Evolutionary conservation across 23 tunicate genomes (phyloP), one percentile per base, ranked within the genome.

Genomic region (Diplosoma virens): DNA sequence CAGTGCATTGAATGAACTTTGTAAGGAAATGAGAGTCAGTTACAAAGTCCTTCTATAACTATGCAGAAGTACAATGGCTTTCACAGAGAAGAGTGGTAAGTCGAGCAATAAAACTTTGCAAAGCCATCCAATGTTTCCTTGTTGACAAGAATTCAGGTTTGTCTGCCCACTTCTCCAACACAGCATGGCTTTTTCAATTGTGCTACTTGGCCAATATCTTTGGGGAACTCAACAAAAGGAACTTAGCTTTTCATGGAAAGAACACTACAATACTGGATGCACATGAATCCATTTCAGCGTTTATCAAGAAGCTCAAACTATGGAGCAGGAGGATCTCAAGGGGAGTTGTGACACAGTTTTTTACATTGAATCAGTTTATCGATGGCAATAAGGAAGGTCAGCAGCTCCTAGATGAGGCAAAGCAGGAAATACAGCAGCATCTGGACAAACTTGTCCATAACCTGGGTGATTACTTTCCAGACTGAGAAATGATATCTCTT

Each of bases 371-470:
- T 21, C 64, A 56, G 64, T 56, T 56, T 56, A 23, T 56, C 22
- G 64, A 21, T 56, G 64, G 20, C 64, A 56, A n/a, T 23, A 23
- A 56, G 64, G 22, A 56, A 56, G 64, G 22, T 56, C 70, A 63
- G 6, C 35, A 27, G 70, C 35, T 63, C 33, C 35, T 63, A 63
- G 35, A 63, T 63, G 70, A 25, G 70, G 70, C 70, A 63, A 63
- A 63, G 70, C 70, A 27, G 70, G 70, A 63, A 63, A 63, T 56
- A 6, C 64, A 56, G 64, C 24, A 56, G 25, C 64, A 56, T 23
- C 25, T 56, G 64, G 25, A 56, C 70, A 35, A 63, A 63, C 70
- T 26, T 63, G 70, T 63, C 35, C 70, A 63, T 63, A 25, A 63
- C 70, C 70, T 63, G 35, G 70, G 29, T 63, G 9, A 35, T 45